Base-by-base conservation (phyloP, 2,113 vertebrate species). In the Heterochromis multidens region DNA sequence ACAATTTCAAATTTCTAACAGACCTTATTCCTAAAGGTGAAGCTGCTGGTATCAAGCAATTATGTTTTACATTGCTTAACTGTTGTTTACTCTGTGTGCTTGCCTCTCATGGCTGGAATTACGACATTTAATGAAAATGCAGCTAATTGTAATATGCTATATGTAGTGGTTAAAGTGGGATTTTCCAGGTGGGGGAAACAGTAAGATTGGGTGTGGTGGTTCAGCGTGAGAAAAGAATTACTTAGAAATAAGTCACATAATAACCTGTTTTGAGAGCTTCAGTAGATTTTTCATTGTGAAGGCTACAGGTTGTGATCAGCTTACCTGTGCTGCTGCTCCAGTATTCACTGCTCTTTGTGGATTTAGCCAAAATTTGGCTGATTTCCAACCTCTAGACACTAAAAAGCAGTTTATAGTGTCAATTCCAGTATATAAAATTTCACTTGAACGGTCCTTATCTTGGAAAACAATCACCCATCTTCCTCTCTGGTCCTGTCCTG, bases 191-290 rank as follows among this genome's bases (percentile, higher is more conserved):
- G 8, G 2, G 33, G 35, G 35, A 37, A 37, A 2, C 35, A 6
- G n/a, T 35, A 35, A 43, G 63, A 70, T 70, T 14, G 0, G 2
- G 37, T 46, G 63, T 46, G 43, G 25, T 35, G 43, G 16, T 46
- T 4, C 23, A 70, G 3, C 35, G 4, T 1, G 35, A 7, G 4
- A 40, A 65, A 0, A 40, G 23, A 40, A 9, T 0, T 2, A 65
- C 40, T 65, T 21, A 25, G n/a, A 40, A 65, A 65, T 65, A 65
- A 65, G 1, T 5, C 0, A 19, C n/a, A 0, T 35, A 37, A 63
- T 40, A 65, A 40, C 21, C 4, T 40, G 63, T 27, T 27, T 25
- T 43, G 37, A 25, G 35, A n/a, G n/a, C n/a, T 35, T 7, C 35
- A 46, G 23, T 46, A 70, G 37, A 70, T 40, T 67, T 67, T 33